Base-by-base conservation (phyloP, 2,113 vertebrate species). In the Kryptolebias marmoratus region DNA sequence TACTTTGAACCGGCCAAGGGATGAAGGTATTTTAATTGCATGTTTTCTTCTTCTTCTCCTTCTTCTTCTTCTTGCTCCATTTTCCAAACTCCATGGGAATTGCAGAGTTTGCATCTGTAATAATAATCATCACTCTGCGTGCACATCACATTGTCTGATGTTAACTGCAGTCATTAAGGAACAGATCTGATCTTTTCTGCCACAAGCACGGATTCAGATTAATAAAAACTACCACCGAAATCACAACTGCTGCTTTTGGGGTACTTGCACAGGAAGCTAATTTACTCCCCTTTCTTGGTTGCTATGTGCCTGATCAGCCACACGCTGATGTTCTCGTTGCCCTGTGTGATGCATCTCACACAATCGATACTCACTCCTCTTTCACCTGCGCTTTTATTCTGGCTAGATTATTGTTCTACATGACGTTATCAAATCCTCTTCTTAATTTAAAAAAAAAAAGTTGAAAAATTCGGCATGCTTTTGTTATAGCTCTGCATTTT, bases 11-110 rank as follows among this genome's bases (percentile, higher is more conserved):
- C 89, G 93, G 82, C 94, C 94, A 27, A 90, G 91, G 79, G 94
- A 95, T 83, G 93, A 95, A 94, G 94, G 94, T 94, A 94, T 90
- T 93, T 94, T 88, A 89, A 81, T 82, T 91, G 91, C 92, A 93
- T 93, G 90, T 80, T 79, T 68, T 89, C 62, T 68, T 22, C 11
- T 5, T 6, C 12, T 27, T 7, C 10, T 47, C 22, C 22, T 22
- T 47, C 12, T 63, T 45, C 52, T 53, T 52, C 45, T 62, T 90
- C 76, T 32, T 89, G 81, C 85, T 84, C 81, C 67, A 58, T 86
- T 92, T 87, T 89, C 77, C n/a, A 71, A 71, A 75, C 47, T 80
- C 83, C 58, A 18, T 73, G 53, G 84, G 85, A 64, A 68, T 48
- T 82, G 28, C 31, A 68, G 53, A 74, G 68, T 81, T 81, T 76